These are phyloP conservation scores for Himalopsyche japonica DNA, from an alignment of 2,888 invertebrate genomes.

Conservation along the genomic window DNA sequence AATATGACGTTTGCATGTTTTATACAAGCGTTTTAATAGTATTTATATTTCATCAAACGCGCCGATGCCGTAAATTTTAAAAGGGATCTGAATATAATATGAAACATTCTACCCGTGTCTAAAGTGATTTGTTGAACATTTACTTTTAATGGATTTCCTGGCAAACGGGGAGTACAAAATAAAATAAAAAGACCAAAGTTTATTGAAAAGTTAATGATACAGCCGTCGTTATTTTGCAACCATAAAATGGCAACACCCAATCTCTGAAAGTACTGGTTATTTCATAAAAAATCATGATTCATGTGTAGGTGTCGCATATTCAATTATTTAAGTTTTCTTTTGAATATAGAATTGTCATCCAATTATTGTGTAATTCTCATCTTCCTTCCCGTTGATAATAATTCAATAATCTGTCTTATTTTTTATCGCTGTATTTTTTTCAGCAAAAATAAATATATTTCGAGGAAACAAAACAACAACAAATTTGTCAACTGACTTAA, in stretches of 20 bases:
- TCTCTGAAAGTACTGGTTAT: background rate
- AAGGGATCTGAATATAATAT: slow-evolving; percentile 21
- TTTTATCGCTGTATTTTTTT: no score
- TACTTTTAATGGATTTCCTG: slow-evolving; percentile 27
- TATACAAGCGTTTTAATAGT: background rate
- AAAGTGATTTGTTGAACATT: slow-evolving; percentile 23
- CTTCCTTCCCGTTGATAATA: no score
- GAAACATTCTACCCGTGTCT: slow-evolving; percentile 20
- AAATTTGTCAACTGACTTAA: no score
- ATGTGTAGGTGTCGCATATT: no score
- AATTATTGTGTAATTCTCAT: no score
- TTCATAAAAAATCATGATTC: no score
- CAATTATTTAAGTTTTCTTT: no score
- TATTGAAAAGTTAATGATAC: background rate
- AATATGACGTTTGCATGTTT: background rate
- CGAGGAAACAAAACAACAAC: no score
- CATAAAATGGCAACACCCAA: background rate
- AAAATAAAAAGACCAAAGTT: slow-evolving; percentile 23
- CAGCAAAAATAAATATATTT: no score
- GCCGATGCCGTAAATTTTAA: slow-evolving; percentile 11
- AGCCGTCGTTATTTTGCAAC: background rate
- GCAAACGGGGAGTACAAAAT: slow-evolving; percentile 17
- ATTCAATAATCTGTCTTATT: no score
- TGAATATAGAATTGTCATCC: no score
- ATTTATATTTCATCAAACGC: slow-evolving; percentile 21